These are phyloP conservation scores for Diarsia brunnea DNA, from an alignment of 2,888 invertebrate species.

Conservation along the genomic window DNA sequence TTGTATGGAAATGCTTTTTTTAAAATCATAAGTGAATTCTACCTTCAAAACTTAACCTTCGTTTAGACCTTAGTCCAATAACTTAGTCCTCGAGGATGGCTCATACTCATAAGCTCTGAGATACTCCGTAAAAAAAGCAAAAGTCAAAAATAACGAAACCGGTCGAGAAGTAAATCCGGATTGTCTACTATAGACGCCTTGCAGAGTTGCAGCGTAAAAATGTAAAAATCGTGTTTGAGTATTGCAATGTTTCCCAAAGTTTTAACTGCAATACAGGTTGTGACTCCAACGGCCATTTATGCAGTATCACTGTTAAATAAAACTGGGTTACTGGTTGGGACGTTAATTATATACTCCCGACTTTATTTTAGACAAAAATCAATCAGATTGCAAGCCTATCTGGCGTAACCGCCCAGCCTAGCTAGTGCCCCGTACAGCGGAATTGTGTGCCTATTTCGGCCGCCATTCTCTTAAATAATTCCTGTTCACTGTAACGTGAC, in stretches of 20 bases:
- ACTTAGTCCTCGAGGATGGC: slow-evolving; percentile 23
- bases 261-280: background rate
- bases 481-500: no score
- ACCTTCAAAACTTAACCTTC: slow-evolving; percentile 4
- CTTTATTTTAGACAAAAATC: background rate
- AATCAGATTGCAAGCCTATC: background rate
- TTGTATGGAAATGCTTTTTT: slow-evolving; percentile 12
- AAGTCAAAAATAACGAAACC: slow-evolving; percentile 42
- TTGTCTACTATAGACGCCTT: slow-evolving; percentile 31
- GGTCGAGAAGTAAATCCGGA: slow-evolving; percentile 47
- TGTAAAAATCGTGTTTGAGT: background rate
- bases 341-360: no score
- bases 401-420: no score
- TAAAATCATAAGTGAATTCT: background rate
- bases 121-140: slow-evolving; percentile 12
- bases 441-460: no score
- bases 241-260: background rate
- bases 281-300: background rate
- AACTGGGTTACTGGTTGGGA: background rate
- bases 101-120: background rate
- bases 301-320: background rate
- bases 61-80: slow-evolving; percentile 25
- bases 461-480: no score
- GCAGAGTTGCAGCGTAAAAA: slow-evolving; percentile 26
- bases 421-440: no score